Conservation (phyloP, 2,113 vertebrate species). For the Atherinomorus stipes region DNA sequence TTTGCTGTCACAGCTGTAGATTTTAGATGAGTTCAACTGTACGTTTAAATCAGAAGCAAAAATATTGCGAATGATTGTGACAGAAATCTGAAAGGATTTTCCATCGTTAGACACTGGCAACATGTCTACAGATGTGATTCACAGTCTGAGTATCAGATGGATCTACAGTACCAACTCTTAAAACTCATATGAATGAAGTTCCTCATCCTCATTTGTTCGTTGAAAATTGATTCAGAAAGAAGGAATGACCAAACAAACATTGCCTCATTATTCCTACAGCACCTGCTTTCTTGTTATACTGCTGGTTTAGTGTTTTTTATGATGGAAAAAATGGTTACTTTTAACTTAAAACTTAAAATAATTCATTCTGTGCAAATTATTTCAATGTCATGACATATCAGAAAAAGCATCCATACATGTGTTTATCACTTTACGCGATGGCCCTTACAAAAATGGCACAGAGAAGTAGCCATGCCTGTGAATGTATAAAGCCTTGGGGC, state of each 20-base stretch:
- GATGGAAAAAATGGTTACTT: conserved; percentile 8
- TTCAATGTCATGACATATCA: conserved; percentile 10
- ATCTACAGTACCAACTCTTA: conserved; percentile 26
- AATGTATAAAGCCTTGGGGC: conserved; percentile 55
- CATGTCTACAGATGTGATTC: conserved; percentile 31
- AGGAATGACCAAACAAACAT: conserved; percentile 11
- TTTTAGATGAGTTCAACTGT: conserved; percentile 11
- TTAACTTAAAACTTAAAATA: background rate
- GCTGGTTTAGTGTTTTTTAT: conserved; percentile 1
- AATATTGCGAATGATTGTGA: conserved; percentile 2
- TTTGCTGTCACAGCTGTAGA: conserved; percentile 16
- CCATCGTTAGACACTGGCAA: conserved; percentile 4
- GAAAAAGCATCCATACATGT: conserved; percentile 14
- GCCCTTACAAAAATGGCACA: conserved; percentile 41
- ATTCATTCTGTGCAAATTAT: conserved; percentile 5
- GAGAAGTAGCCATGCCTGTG: conserved; percentile 26
- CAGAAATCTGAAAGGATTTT: background rate
- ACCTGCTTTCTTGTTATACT: background rate
- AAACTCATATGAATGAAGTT: conserved; percentile 56
- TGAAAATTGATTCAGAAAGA: conserved; percentile 42
- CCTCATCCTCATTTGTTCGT: conserved; percentile 18
- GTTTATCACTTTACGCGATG: conserved; percentile 49
- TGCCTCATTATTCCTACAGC: background rate
- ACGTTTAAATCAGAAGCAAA: conserved; percentile 2
- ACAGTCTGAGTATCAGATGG: conserved; percentile 46